Evolutionary conservation across 2,888 invertebrate genomes (phyloP).

Genomic region (Drosophila ustulata): DNA sequence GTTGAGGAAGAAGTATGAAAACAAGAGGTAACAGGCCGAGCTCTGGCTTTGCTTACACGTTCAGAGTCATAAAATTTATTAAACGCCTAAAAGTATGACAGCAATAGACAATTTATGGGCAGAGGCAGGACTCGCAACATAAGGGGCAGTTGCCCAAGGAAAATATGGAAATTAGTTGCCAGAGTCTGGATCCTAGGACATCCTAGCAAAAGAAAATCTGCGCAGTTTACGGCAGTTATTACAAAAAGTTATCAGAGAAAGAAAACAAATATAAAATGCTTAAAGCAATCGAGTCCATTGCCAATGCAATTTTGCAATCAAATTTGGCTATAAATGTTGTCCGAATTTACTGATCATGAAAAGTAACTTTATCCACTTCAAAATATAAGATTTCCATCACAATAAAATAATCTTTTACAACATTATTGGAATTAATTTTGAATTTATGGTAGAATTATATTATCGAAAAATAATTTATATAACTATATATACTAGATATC

Average conservation of each 20-base stretch:
- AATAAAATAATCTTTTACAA: too few relatives aligned
- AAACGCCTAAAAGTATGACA: constrained; percentile 79
- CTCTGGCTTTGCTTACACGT: constrained; percentile 4
- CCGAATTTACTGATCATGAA: not conserved
- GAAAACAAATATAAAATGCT: constrained; percentile 2
- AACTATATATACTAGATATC: too few relatives aligned
- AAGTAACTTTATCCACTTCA: not conserved
- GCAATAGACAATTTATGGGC: constrained; percentile 75
- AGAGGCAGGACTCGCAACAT: constrained; percentile 14
- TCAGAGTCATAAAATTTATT: constrained; percentile 76
- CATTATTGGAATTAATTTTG: too few relatives aligned
- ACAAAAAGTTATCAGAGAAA: constrained; percentile 8
- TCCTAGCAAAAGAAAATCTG: constrained; percentile 22
- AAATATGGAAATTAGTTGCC: constrained; percentile 57
- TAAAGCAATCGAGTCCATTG: not conserved
- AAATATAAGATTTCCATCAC: too few relatives aligned
- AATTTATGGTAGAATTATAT: too few relatives aligned
- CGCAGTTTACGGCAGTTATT: constrained; percentile 9
- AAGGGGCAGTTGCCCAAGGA: constrained; percentile 6
- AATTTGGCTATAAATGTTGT: not conserved
- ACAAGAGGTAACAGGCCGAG: constrained; percentile 26
- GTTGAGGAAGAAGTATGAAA: constrained; percentile 27
- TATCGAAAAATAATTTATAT: too few relatives aligned
- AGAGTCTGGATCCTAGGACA: constrained; percentile 21
- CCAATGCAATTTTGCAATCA: not conserved